These are phyloP conservation scores for Trematomus bernacchii DNA, from an alignment of 2,797 vertebrate genomes.

Conservation along the genomic window DNA sequence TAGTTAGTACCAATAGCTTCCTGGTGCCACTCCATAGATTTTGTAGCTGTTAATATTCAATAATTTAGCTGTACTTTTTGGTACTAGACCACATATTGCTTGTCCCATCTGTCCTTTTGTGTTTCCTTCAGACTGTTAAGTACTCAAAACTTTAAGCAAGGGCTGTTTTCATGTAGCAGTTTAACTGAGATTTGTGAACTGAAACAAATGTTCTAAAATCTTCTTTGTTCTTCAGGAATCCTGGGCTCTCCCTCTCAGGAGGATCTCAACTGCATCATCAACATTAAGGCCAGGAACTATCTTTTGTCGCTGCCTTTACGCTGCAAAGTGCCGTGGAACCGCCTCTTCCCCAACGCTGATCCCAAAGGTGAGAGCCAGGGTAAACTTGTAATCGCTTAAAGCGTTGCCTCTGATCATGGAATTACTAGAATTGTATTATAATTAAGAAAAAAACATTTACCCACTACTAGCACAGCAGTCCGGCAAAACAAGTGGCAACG, in stretches of 20 bases:
- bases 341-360: slow-evolving; percentile 90
- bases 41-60: neutral
- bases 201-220: neutral
- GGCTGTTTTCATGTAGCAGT: neutral
- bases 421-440: neutral
- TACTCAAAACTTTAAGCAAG: neutral
- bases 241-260: slow-evolving; percentile 91
- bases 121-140: neutral
- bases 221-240: slow-evolving; percentile 81
- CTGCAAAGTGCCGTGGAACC: slow-evolving; percentile 91
- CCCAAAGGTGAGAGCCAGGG: slow-evolving; percentile 84
- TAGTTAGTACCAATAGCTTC: slow-evolving; percentile 13
- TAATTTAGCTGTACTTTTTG: slow-evolving; percentile 12
- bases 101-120: slow-evolving; percentile 32
- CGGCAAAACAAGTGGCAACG: neutral
- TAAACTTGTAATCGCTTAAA: neutral
- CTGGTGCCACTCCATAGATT: slow-evolving; percentile 10
- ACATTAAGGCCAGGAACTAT: slow-evolving; percentile 93
- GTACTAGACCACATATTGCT: slow-evolving; percentile 33
- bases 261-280: slow-evolving; percentile 95
- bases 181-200: neutral
- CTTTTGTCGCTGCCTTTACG: slow-evolving; percentile 90
- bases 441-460: neutral
- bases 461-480: neutral
- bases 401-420: neutral